phyloP scores from a whole-genome alignment of 1,140 invertebrate species.

The Brachionus plicatilis region DNA sequence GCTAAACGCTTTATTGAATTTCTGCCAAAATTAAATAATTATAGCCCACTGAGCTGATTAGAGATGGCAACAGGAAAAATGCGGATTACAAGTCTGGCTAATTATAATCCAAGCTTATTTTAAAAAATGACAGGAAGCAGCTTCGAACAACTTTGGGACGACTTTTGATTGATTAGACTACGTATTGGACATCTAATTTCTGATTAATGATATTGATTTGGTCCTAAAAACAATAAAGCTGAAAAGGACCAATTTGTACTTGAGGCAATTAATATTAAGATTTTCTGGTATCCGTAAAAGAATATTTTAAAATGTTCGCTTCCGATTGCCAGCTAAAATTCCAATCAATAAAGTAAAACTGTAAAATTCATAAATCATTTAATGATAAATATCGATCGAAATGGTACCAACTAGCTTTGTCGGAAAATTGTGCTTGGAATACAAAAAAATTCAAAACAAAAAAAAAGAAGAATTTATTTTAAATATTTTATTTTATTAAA shows the following conservation, averaged over 20 bases:
- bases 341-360: conserved; percentile 10
- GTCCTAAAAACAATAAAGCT: background rate
- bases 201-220: conserved; percentile 19
- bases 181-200: conserved; percentile 12
- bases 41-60: conserved; percentile 8
- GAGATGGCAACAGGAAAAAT: background rate
- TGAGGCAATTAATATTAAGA: conserved; percentile 4
- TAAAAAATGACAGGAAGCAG: background rate
- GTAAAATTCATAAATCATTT: conserved; percentile 26
- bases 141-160: background rate
- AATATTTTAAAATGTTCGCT: conserved; percentile 7
- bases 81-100: background rate
- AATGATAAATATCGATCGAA: background rate
- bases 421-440: conserved; percentile 1
- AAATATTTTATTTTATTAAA: conserved; percentile 1
- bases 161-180: conserved; percentile 28
- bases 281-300: conserved; percentile 29
- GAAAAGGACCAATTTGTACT: background rate
- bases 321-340: background rate
- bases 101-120: conserved; percentile 5
- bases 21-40: conserved; percentile 19
- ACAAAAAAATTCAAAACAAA: background rate
- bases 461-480: background rate
- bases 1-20: background rate
- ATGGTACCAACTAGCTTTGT: background rate